These are phyloP conservation scores for Ostrea denselamellosa DNA, from an alignment of 1,140 invertebrate species.

Conservation along the genomic window DNA sequence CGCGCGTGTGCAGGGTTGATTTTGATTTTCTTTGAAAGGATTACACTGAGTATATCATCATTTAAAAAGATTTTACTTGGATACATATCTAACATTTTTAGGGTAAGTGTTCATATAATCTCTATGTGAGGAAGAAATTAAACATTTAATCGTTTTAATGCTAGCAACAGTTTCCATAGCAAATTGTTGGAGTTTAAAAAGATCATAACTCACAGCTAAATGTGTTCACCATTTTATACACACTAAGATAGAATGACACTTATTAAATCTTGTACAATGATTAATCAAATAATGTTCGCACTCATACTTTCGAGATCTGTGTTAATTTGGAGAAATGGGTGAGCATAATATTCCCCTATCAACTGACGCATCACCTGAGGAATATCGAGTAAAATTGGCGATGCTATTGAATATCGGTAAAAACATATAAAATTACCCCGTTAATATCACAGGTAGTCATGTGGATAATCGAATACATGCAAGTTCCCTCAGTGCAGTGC, in stretches of 20 bases:
- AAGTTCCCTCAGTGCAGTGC: too few species aligned
- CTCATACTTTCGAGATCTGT: neutral
- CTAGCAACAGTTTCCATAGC: too few species aligned
- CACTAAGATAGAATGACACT: neutral
- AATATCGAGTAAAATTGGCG: neutral
- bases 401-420: conserved; percentile 2
- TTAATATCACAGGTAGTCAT: too few species aligned
- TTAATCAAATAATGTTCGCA: neutral
- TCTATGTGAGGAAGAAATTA: too few species aligned
- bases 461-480: too few species aligned
- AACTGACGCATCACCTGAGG: neutral
- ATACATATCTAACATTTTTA: neutral
- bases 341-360: neutral
- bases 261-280: conserved; percentile 18
- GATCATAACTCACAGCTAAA: too few species aligned
- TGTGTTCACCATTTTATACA: too few species aligned
- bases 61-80: neutral
- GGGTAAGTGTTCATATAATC: neutral
- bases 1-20: neutral
- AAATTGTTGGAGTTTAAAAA: too few species aligned
- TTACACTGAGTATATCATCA: neutral
- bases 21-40: neutral
- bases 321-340: neutral
- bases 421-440: neutral
- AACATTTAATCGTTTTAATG: too few species aligned